These are phyloP conservation scores for Eupeodes latifasciatus DNA, from an alignment of 2,888 invertebrate genomes.

Conservation along the genomic window DNA sequence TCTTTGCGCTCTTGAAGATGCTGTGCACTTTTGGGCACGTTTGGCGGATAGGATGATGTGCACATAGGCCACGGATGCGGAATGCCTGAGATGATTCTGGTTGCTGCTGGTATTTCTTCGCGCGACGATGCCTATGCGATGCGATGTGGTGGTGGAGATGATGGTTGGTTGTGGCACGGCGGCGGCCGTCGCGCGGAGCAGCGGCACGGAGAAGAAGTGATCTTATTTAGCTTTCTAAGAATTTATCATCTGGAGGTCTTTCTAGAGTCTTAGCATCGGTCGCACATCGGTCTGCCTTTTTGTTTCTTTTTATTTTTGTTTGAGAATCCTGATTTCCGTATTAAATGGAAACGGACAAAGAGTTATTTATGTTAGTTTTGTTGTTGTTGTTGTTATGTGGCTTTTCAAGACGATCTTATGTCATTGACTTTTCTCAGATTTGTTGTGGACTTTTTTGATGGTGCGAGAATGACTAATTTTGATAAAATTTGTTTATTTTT, in stretches of 20 bases:
- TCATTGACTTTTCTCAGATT: conserved; percentile 65
- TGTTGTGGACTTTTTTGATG: conserved; percentile 25
- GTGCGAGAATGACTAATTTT: conserved; percentile 56
- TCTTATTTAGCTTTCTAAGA: conserved; percentile 75
- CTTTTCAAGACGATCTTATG: conserved; percentile 61
- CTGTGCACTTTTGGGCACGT: conserved; percentile 70
- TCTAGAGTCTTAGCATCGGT: conserved; percentile 24
- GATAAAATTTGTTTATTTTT: conserved; percentile 12
- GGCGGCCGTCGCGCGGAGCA: conserved; percentile 1
- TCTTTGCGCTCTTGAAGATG: conserved; percentile 35
- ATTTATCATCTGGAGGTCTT: conserved; percentile 69
- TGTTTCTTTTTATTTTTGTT: conserved; percentile 52
- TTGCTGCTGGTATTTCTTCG: conserved; percentile 21
- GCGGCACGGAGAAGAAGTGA: conserved; percentile 71
- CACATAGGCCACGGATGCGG: conserved; percentile 58
- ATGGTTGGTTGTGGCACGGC: neutral
- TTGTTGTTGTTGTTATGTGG: conserved; percentile 31
- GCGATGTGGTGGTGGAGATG: conserved; percentile 9
- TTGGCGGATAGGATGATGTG: conserved; percentile 54
- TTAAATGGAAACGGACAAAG: conserved; percentile 72
- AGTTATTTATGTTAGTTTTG: conserved; percentile 57
- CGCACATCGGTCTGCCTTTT: conserved; percentile 44
- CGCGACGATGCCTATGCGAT: neutral
- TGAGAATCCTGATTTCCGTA: conserved; percentile 74
- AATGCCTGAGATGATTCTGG: conserved; percentile 9